Percentiles rank a stretch among this genome's conserved stretches.
These are phyloP conservation scores for Drosophila prosaltans DNA, from an alignment of 1,140 invertebrate genomes.

Conservation along the genomic window DNA sequence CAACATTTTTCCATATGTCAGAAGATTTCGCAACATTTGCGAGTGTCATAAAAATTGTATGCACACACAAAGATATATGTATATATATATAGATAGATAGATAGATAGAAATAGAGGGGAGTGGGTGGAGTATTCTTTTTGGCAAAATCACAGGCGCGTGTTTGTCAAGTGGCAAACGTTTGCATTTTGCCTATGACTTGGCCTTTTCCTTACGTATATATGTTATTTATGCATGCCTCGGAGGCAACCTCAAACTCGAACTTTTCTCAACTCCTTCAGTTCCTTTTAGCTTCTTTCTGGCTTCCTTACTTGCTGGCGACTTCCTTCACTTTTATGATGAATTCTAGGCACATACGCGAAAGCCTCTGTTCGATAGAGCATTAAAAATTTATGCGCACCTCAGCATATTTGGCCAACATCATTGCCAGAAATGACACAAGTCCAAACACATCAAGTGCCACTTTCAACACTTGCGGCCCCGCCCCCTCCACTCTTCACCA, in stretches of 20 bases:
- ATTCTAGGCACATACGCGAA: conserved; percentile 72
- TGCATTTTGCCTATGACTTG: conserved; percentile 77
- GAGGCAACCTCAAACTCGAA: conserved; percentile 3
- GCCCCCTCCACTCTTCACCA: neutral
- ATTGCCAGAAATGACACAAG: conserved; percentile 31
- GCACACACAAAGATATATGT: conserved; percentile 35
- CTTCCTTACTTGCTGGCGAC: neutral
- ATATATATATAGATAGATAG: conserved; percentile 7
- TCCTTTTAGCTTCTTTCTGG: neutral
- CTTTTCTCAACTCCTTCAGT: conserved; percentile 5
- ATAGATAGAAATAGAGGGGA: conserved; percentile 1
- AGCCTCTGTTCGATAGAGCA: conserved; percentile 37
- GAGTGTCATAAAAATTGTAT: conserved; percentile 82
- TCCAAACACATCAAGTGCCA: conserved; percentile 19
- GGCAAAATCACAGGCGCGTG: conserved; percentile 72
- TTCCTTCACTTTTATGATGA: conserved; percentile 59
- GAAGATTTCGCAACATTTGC: conserved; percentile 75
- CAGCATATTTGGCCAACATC: conserved; percentile 49
- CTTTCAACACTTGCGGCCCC: conserved; percentile 48
- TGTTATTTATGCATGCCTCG: conserved; percentile 74
- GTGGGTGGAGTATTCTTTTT: neutral
- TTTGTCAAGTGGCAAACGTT: conserved; percentile 81
- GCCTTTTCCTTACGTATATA: conserved; percentile 31
- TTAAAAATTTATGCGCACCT: conserved; percentile 78
- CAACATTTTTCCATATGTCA: conserved; percentile 60